Conservation (phyloP, 2,113 vertebrate genomes). For the Saiga tatarica region DNA sequence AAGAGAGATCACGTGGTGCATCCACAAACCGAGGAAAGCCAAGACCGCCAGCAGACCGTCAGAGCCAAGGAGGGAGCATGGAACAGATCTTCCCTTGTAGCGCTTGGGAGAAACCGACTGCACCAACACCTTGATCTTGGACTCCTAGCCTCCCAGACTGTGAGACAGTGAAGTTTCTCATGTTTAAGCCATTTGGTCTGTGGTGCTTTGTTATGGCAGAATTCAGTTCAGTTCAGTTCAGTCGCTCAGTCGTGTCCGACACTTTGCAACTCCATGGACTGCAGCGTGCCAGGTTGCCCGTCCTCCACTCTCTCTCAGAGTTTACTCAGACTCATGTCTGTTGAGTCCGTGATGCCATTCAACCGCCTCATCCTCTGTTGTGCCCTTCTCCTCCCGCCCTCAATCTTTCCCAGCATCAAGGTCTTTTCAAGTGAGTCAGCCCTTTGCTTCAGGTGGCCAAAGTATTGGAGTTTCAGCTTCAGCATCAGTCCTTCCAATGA, state of each 20-base stretch:
- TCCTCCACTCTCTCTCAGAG: not conserved
- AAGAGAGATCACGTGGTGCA: not conserved
- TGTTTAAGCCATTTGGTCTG: not conserved
- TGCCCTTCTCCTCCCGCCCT: not conserved
- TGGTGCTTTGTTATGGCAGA: not conserved
- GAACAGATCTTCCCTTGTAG: accelerated
- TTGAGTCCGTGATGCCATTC: not conserved
- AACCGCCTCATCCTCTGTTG: not conserved
- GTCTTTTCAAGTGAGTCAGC: not conserved
- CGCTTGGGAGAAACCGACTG: not conserved
- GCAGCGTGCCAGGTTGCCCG: not conserved
- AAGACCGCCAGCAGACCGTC: not conserved
- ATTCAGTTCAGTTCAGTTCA: not conserved
- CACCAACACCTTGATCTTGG: not conserved
- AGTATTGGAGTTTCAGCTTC: not conserved
- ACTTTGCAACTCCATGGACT: not conserved
- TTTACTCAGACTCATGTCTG: not conserved
- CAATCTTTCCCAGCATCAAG: not conserved
- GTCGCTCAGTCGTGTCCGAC: accelerated
- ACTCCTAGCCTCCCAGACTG: not conserved
- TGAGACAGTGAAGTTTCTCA: not conserved
- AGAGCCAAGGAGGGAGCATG: accelerated
- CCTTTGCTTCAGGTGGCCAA: not conserved
- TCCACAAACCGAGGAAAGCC: not conserved
- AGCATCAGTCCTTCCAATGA: not conserved